Evolutionary conservation across 2,113 vertebrate species (phyloP), one percentile per base, ranked within the genome.

Genomic region (Labeo rohita): DNA sequence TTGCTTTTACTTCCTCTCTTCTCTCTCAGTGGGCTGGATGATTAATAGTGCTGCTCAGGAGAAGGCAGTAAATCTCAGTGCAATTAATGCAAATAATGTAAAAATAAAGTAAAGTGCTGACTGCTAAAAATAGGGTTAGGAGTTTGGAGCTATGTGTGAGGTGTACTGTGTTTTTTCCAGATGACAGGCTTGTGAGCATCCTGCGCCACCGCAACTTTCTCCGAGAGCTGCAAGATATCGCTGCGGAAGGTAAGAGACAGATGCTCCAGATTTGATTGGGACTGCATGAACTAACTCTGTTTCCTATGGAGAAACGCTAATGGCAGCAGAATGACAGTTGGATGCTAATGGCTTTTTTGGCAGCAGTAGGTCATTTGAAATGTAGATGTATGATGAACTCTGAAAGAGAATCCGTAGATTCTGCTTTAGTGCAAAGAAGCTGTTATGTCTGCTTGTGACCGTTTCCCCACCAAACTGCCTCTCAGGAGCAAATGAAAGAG

Each of bases 201-300:
- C 96, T 99, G 77, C 96, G 97, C 23, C 98, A 96, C 87, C 96
- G 94, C 80, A 98, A 97, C 89, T 94, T 99, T 83, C 91, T 99
- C 88, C 96, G 94, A 88, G 97, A 98, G 91, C 95, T 99, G 88
- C 97, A 97, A 90, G 96, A 97, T 87, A 95, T 99, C 6, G 97
- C 97, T 21, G 90, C 93, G 75, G 93, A 96, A 95, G 98, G 98
- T 99, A 95, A 91, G 89, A 88, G 28, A 11, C 36, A 77, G 15
- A 50, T 34, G 3, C 45, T 23, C 8, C 28, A 18, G 8, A 45
- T 61, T 74, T 65, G 7, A 54, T 9, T 49, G 12, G 16, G 47
- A n/a, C 28, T 9, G 45, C 18, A 13, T 36, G 18, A 23, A 52
- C 74, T 52, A 61, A 16, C 70, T 75, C 18, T 16, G 61, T 68